Percentiles rank a stretch among this genome's conserved stretches.
These are phyloP conservation scores for Oophaga sylvatica DNA, from an alignment of 2,797 vertebrate genomes.

Conservation along the genomic window DNA sequence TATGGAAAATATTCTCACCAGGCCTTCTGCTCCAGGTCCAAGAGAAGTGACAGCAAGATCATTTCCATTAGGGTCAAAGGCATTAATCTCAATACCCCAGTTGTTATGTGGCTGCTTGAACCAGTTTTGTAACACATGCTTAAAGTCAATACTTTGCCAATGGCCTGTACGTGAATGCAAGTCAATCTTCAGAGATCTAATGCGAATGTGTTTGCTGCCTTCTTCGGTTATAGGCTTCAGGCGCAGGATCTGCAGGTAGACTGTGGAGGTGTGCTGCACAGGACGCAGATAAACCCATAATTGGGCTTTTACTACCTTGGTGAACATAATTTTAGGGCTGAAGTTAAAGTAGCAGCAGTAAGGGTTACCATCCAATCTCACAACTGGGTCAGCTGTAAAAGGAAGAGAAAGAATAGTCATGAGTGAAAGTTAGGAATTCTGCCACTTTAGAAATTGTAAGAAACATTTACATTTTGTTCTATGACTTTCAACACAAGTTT, in stretches of 20 bases:
- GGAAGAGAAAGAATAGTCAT: constrained; percentile 59
- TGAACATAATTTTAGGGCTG: constrained; percentile 99
- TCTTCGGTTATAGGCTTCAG: constrained; percentile 93
- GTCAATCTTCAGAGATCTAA: constrained; percentile 97
- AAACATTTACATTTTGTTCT: background rate
- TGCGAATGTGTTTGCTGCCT: constrained; percentile 94
- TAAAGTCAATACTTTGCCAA: constrained; percentile 99
- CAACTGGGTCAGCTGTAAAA: constrained; percentile 88
- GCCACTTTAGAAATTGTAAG: background rate
- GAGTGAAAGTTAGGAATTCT: background rate
- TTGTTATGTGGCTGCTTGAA: constrained; percentile 99
- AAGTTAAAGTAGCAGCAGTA: constrained; percentile 99
- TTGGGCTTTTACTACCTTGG: constrained; percentile 97
- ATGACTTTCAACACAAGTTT: background rate
- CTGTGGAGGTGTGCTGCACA: constrained; percentile 92
- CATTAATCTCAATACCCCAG: constrained; percentile 98
- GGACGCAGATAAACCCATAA: constrained; percentile 97
- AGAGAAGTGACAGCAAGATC: constrained; percentile 95
- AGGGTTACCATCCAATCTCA: constrained; percentile 95
- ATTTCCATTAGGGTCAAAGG: constrained; percentile 95
- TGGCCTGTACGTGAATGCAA: constrained; percentile 91
- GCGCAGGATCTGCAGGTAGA: constrained; percentile 96
- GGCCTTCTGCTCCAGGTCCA: constrained; percentile 92
- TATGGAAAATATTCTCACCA: constrained; percentile 82
- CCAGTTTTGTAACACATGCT: constrained; percentile 98